Evolutionary conservation across 2,888 invertebrate genomes (phyloP), one percentile per base, ranked within the genome.

Genomic region (Cantharis flavilabris): DNA sequence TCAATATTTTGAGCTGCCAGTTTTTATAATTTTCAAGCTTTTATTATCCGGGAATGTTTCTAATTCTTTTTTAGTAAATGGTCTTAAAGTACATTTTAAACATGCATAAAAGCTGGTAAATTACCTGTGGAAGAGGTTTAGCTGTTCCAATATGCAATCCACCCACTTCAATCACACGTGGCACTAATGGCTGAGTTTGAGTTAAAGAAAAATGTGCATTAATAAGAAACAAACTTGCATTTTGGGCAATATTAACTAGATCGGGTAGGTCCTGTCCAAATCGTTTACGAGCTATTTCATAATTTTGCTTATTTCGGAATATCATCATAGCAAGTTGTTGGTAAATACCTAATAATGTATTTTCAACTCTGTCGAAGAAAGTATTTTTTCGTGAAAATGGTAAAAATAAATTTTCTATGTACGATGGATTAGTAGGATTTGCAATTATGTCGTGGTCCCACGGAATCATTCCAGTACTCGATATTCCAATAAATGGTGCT

Each of bases 401-500:
- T 10, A 88, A 86, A 75, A 89, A 89, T 77, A 89, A 89, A 81
- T 86, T 88, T 0, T 90, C 86, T 75, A 90, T 88, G n/a, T 89
- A 87, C 9, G 89, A 84, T 3, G 88, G 86, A 80, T 90, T 87
- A 70, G 89, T 89, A 1, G 90, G 89, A n/a, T 90, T 85, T 0
- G 89, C 90, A 20, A 91, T 82, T 67, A 89, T 86, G 3, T 86
- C 83, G 76, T 88, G 88, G 4, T 87, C 83, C 88, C 89, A 90
- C 0, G 90, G 89, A 77, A 90, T 82, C 75, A 90, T 73, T 5
- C 88, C 87, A 75, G 89, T 89, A 0, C 91, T 90, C 3, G 89
- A 89, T 65, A 91, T 84, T 1, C 90, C 90, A 70, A 92, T 90
- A 65, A 89, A 88, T 1, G 91, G 91, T 0, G 91, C 92, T 62